Percentiles rank a stretch among this genome's conserved stretches.
Evolutionary conservation across 2,888 invertebrate species (phyloP).

Genomic region (Nysson spinosus): DNA sequence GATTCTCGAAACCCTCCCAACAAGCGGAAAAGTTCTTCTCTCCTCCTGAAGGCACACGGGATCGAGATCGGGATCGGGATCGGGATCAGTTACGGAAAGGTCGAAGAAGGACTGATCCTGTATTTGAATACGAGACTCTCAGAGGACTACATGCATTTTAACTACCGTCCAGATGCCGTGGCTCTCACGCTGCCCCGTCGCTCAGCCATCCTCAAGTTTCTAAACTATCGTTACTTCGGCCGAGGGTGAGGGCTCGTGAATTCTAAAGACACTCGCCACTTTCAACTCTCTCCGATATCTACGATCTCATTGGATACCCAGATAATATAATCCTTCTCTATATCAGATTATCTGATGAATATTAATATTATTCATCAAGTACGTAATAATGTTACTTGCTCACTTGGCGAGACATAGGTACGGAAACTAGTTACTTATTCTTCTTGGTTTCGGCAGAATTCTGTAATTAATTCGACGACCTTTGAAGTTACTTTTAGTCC

Average conservation of each 20-base stretch:
- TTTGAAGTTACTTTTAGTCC: too few relatives aligned
- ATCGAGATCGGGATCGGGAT: slow-evolving; percentile 66
- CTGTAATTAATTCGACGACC: too few relatives aligned
- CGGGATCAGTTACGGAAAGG: slow-evolving; percentile 73
- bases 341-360: too few relatives aligned
- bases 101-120: slow-evolving; percentile 76
- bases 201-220: slow-evolving; percentile 74
- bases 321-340: too few relatives aligned
- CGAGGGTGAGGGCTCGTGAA: slow-evolving; percentile 52
- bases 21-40: slow-evolving; percentile 75
- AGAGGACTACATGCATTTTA: slow-evolving; percentile 77
- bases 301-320: too few relatives aligned
- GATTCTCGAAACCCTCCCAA: slow-evolving; percentile 54
- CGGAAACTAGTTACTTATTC: too few relatives aligned
- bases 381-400: too few relatives aligned
- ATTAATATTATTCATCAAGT: too few relatives aligned
- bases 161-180: slow-evolving; percentile 76
- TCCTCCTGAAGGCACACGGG: slow-evolving; percentile 65
- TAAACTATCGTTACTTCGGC: slow-evolving; percentile 71
- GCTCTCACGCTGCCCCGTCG: slow-evolving; percentile 74
- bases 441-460: too few relatives aligned
- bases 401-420: too few relatives aligned
- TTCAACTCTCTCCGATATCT: slow-evolving; percentile 13
- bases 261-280: slow-evolving; percentile 54
- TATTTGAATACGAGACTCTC: slow-evolving; percentile 76